Base-by-base conservation (phyloP, 2,797 vertebrate genomes). In the Numenius phaeopus region DNA sequence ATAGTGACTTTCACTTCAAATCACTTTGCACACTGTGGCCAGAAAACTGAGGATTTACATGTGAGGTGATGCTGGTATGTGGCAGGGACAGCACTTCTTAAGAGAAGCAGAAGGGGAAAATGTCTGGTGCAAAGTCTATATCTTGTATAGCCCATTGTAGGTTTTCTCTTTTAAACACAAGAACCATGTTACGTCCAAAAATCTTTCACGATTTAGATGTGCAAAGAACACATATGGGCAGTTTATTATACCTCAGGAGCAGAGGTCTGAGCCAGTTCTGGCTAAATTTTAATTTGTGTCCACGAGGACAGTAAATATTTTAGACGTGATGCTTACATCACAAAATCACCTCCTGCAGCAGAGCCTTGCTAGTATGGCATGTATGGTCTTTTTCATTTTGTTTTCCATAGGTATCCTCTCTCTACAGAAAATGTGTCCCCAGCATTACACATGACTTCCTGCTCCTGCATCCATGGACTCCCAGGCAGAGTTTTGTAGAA, bases 231-330 rank as follows among this genome's bases (percentile, higher is more conserved):
- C 6, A 15, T 71, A 66, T 22, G 24, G 39, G 52, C 19, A 49
- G 40, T 90, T 76, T 77, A 83, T 86, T 84, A 58, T 18, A 69
- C 34, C 34, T 88, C 61, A 55, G 76, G 14, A 67, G 42, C 8
- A 0, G 62, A 75, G 27, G 17, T 75, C 55, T 96, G 47, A 94
- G 39, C 21, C 37, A 55, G 52, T 88, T 83, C 71, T 90, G 49
- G 20, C 62, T 87, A 52, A 88, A 94, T 17, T 92, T 90, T 54
- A 85, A 66, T 54, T 76, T 77, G 15, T 32, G 27, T 95, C 57
- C 44, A 81, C 66, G 89, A 76, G 42, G 50, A 83, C 19, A 81
- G 26, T 37, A 94, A 90, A 95, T 93, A 91, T 64, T 95, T 96
- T 40, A 94, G 65, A 55, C 14, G 5, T 75, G 40, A 89, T 83